phyloP scores from a whole-genome alignment of 2,888 invertebrate species.

The Drosophila trichaetosa region DNA sequence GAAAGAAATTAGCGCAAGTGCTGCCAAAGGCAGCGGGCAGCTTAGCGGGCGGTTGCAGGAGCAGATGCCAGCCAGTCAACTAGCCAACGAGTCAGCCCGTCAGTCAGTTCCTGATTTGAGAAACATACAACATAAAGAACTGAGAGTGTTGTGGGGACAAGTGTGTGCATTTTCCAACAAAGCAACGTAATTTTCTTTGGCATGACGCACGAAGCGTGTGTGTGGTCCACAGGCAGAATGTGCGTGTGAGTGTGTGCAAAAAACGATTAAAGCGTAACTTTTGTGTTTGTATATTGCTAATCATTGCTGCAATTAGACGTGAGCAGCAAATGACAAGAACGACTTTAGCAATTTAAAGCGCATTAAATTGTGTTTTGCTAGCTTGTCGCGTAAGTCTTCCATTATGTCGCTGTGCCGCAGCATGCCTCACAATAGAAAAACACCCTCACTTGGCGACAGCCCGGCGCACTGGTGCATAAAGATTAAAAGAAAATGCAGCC shows the following conservation, averaged over 20 bases:
- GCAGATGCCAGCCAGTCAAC: constrained; percentile 50
- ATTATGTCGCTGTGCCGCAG: constrained; percentile 26
- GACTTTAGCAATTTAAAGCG: constrained; percentile 72
- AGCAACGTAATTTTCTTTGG: constrained; percentile 78
- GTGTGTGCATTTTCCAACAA: constrained; percentile 20
- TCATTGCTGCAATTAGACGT: constrained; percentile 72
- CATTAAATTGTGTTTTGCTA: constrained; percentile 74
- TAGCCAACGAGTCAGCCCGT: background rate
- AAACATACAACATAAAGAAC: background rate
- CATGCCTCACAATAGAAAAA: constrained; percentile 23
- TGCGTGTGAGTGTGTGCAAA: constrained; percentile 50
- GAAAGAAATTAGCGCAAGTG: constrained; percentile 79
- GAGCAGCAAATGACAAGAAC: constrained; percentile 12
- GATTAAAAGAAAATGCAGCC: constrained; percentile 26
- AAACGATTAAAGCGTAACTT: constrained; percentile 81
- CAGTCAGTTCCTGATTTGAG: background rate
- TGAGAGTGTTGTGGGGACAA: background rate
- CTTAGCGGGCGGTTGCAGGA: constrained; percentile 20
- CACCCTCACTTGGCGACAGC: background rate
- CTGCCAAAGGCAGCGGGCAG: constrained; percentile 11
- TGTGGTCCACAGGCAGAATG: constrained; percentile 49
- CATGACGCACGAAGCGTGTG: constrained; percentile 60
- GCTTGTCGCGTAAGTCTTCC: constrained; percentile 75
- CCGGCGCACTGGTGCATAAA: constrained; percentile 43
- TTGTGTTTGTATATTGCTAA: constrained; percentile 78